Evolutionary conservation across 2,888 invertebrate genomes (phyloP).

Genomic region (Crossocerus cetratus): DNA sequence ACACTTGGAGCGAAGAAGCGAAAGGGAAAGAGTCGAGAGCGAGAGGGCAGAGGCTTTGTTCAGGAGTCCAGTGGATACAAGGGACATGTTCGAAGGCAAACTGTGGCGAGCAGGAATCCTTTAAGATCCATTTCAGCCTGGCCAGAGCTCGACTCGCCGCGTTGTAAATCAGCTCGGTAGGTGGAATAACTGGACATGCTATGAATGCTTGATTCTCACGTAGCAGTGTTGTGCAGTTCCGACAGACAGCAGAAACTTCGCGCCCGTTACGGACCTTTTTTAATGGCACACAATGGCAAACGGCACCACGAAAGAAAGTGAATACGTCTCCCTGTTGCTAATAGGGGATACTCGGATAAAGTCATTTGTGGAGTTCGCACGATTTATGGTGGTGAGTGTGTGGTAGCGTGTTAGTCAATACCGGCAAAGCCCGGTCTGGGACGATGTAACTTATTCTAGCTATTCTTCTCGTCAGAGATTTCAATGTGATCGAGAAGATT

Average conservation of each 20-base stretch:
- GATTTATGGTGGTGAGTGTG: too few relatives aligned
- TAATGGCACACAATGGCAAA: neutral
- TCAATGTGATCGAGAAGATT: too few relatives aligned
- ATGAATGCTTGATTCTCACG: neutral
- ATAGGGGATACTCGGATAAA: too few relatives aligned
- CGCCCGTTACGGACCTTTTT: neutral
- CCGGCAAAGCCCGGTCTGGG: too few relatives aligned
- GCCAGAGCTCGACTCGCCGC: neutral
- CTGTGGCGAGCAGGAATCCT: conserved; percentile 1
- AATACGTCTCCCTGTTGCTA: too few relatives aligned
- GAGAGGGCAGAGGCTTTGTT: neutral
- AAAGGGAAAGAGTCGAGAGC: too few relatives aligned
- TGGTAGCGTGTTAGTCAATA: too few relatives aligned
- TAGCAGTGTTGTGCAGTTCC: neutral
- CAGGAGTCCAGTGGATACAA: neutral
- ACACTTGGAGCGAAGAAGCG: neutral
- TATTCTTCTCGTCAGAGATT: too few relatives aligned
- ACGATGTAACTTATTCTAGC: too few relatives aligned
- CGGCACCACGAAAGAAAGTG: neutral
- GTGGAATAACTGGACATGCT: neutral
- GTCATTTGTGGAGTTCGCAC: too few relatives aligned
- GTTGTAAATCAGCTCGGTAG: conserved; percentile 2
- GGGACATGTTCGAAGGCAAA: neutral
- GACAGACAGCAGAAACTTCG: neutral
- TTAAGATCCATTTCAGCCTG: neutral